Base-by-base conservation (phyloP, 2,888 invertebrate genomes). In the Tuta absoluta region DNA sequence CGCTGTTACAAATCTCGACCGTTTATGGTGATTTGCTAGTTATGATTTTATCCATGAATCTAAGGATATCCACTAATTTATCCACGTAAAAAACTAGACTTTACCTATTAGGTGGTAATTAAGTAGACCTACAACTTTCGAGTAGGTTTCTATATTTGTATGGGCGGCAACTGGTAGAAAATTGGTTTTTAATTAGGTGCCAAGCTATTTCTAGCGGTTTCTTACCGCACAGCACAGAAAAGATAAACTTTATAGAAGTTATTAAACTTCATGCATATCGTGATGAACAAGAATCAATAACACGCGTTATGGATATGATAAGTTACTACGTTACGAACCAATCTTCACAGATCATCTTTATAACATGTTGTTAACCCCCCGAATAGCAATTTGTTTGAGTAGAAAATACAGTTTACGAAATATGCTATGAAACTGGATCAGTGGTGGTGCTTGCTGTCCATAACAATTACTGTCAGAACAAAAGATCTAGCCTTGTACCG, bases 391-490 rank as follows among this genome's bases (percentile, higher is more conserved):
- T n/a, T n/a, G n/a, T n/a, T n/a, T n/a, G n/a, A n/a, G n/a, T 53
- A 53, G 21, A 2, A n/a, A 4, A 49, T 53, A 53, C 23, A 56
- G 23, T 56, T 56, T 33, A 28, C 28, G n/a, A 28, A 38, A 19
- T 58, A 38, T 17, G 38, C 19, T 58, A 58, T 58, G 38, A 37
- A 58, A 58, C 38, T 37, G 17, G 37, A 58, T 19, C 17, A 38
- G 58, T 58, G 33, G 33, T n/a, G 17, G 5, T 37, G 58, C 17
- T n/a, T 17, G 82, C 76, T 79, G 85, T 85, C 77, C 79, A 82
- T 79, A 81, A 83, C 87, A 81, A 88, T 89, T 89, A 87, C 89
- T 89, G 87, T 89, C 88, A 85, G 80, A 84, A 89, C 84, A 86
- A 84, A 84, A 75, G 82, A 78, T 75, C 69, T 28, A 41, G 19